Conservation (phyloP, 2,888 invertebrate genomes). For the Deroplatys truncata region DNA sequence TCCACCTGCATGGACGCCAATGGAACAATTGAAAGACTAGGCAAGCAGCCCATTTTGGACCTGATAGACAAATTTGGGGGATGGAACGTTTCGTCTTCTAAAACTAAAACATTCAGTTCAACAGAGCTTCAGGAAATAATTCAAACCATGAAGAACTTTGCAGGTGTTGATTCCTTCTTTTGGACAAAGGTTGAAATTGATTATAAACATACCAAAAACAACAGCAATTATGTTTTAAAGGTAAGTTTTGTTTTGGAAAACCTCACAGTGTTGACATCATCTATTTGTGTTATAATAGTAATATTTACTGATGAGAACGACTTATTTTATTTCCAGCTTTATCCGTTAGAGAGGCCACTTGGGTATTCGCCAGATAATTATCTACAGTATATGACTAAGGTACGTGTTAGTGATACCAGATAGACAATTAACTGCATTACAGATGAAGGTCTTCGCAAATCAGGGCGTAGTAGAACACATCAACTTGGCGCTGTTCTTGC, state of each 20-base stretch:
- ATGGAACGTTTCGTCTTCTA: not conserved
- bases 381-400: no score
- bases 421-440: no score
- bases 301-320: no score
- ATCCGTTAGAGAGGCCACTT: no score
- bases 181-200: not conserved
- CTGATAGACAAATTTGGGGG: not conserved
- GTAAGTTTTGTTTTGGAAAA: not conserved
- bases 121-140: not conserved
- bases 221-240: not conserved
- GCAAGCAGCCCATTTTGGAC: not conserved
- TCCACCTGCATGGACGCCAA: not conserved
- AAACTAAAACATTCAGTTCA: not conserved
- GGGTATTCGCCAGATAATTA: no score
- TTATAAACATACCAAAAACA: not conserved
- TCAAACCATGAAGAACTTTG: not conserved
- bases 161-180: not conserved
- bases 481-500: no score
- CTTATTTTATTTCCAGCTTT: no score
- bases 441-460: no score
- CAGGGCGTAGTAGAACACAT: no score
- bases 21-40: not conserved
- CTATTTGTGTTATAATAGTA: no score
- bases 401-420: no score
- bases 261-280: no score